These are phyloP conservation scores for Helarctos malayanus DNA, from an alignment of 2,797 vertebrate species.

Conservation along the genomic window DNA sequence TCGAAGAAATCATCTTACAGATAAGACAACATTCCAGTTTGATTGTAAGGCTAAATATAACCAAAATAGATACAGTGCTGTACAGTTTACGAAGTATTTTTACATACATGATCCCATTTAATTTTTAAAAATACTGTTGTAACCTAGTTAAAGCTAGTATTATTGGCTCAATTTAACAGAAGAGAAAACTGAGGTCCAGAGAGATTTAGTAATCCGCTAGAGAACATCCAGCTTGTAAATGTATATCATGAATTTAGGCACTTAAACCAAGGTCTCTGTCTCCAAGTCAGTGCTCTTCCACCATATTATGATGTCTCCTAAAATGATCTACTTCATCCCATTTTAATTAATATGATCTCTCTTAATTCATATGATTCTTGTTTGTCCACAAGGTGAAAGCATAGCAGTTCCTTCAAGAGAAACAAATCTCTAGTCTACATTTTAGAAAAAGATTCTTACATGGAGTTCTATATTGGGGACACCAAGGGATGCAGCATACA, in stretches of 20 bases:
- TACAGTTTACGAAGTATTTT: slow-evolving; percentile 38
- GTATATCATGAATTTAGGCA: not conserved
- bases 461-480: not conserved
- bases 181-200: not conserved
- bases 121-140: not conserved
- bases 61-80: not conserved
- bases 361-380: not conserved
- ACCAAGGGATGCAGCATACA: not conserved
- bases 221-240: not conserved
- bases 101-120: not conserved
- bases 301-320: not conserved
- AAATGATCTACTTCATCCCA: not conserved
- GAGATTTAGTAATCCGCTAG: not conserved
- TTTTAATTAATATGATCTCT: not conserved
- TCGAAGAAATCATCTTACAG: slow-evolving; percentile 23
- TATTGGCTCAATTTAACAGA: not conserved
- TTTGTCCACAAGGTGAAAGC: not conserved
- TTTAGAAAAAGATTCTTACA: not conserved
- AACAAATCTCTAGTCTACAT: not conserved
- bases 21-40: slow-evolving; percentile 15
- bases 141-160: not conserved
- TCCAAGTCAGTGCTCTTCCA: not conserved
- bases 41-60: not conserved
- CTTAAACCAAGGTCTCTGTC: not conserved
- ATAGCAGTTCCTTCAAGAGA: not conserved